Conservation (phyloP, 2,113 vertebrate species). For the Muntiacus reevesi region DNA sequence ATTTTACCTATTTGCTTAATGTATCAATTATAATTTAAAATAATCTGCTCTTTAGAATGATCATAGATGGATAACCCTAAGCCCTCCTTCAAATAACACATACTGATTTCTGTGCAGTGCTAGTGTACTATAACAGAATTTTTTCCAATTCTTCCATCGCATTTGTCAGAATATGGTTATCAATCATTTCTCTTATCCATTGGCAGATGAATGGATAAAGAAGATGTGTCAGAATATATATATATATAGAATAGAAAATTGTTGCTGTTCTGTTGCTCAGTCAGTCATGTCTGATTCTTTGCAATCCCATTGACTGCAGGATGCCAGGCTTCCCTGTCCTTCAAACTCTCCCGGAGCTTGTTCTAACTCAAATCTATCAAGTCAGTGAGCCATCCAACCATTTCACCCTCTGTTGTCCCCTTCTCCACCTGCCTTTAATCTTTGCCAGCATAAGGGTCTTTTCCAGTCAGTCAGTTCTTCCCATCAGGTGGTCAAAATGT, state of each 20-base stretch:
- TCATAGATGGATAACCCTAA: not conserved
- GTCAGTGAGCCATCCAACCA: not conserved
- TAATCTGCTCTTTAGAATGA: not conserved
- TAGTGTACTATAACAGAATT: not conserved
- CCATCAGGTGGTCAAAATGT: not conserved
- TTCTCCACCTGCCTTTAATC: not conserved
- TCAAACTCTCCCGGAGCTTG: accelerated
- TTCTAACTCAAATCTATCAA: not conserved
- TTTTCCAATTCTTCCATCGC: not conserved
- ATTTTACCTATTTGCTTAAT: not conserved
- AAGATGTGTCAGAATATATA: not conserved
- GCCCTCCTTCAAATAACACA: not conserved
- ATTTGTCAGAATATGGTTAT: not conserved
- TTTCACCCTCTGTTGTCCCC: not conserved
- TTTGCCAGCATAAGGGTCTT: not conserved
- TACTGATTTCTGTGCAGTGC: not conserved
- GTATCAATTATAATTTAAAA: not conserved
- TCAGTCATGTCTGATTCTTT: not conserved
- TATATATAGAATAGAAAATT: not conserved
- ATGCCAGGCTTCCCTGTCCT: not conserved
- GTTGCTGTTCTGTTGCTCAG: not conserved
- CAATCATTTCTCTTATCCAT: not conserved
- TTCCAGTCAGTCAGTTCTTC: not conserved
- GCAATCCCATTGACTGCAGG: not conserved
- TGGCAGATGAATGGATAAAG: not conserved